Base-by-base conservation (phyloP, 2,888 invertebrate genomes). In the Oegoconia quadripuncta region DNA sequence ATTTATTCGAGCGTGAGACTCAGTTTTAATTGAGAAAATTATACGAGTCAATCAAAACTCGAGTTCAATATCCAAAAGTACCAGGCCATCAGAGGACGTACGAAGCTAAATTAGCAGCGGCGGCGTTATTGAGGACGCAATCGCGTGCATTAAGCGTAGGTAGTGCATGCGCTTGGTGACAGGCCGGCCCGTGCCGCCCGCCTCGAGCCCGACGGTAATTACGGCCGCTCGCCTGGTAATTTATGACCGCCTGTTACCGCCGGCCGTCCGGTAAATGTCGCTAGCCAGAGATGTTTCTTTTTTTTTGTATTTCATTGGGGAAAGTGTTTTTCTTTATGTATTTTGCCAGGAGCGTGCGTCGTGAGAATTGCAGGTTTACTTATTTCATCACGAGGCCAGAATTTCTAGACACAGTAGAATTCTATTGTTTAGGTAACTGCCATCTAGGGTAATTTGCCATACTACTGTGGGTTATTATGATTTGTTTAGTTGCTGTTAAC, bases 211-310 rank as follows among this genome's bases (percentile, higher is more conserved):
- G n/a, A n/a, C n/a, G 17, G 39, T 43, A 43, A 43, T 39, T 39
- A 32, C 39, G 33, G 39, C 42, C 32, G 39, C 42, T 30, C 48
- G 50, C n/a, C 64, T 62, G 59, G 68, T 76, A 70, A 79, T 78
- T 80, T 77, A 80, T 79, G 74, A 55, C 58, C 54, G 61, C 74
- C 71, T 76, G 67, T 74, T 74, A 66, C 53, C 56, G 45, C 61
- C 55, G 63, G 12, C 62, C 67, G 58, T 46, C 47, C 59, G 59
- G 63, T 60, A 58, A 59, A 65, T 72, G 70, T 68, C 69, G 64
- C 65, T 59, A 50, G 49, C 48, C 48, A 52, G n/a, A n/a, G 44
- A 42, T 44, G 52, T 55, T 57, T 53, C 16, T 28, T 59, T 54
- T 42, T 40, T 27, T 22, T 33, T 34, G 27, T 33, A 32, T 30